Base-by-base conservation (phyloP, 2,797 vertebrate genomes). In the Parotocinclus haroldoi region DNA sequence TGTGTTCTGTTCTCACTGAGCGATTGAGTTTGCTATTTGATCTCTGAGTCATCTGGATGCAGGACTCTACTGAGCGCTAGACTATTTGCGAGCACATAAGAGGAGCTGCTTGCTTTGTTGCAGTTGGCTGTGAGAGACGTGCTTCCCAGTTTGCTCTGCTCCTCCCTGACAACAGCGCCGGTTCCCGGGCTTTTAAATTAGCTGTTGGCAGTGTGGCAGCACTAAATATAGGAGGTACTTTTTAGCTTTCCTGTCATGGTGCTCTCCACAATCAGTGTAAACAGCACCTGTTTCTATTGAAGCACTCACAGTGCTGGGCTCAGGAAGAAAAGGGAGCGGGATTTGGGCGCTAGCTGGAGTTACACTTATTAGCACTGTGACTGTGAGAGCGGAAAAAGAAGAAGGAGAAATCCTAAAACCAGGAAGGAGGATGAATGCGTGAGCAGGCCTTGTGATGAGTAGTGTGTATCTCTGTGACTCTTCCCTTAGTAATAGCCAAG, bases 201-300 rank as follows among this genome's bases (percentile, higher is more conserved):
- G 63, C 66, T 58, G 52, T 65, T 79, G 77, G 77, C 77, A 74
- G 60, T 1, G n/a, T 61, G 38, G 17, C 44, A 27, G 36, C 64
- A 68, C 72, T 79, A 79, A 76, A 74, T 74, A 72, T 79, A 79
- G 74, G 66, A 64, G 56, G 18, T 67, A 72, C 63, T 68, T 79
- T 78, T 74, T 67, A 64, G 74, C 74, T 63, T 76, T 66, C 56
- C 72, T 74, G 72, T 64, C 50, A 50, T 54, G 70, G 66, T 64
- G 71, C 65, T 50, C 39, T 44, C 64, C 48, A 55, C 58, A 49
- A 49, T 69, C 66, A 42, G 45, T 72, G 64, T 74, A 79, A 72
- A 79, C 50, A 72, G 74, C 77, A 76, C 66, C 74, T 76, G 69
- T 74, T 78, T 74, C 56, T 54, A 74, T 64, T 71, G 66, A 66